Evolutionary conservation across 1,140 invertebrate genomes (phyloP), one percentile per base, ranked within the genome.

Genomic region (Caenorhabditis tropicalis): DNA sequence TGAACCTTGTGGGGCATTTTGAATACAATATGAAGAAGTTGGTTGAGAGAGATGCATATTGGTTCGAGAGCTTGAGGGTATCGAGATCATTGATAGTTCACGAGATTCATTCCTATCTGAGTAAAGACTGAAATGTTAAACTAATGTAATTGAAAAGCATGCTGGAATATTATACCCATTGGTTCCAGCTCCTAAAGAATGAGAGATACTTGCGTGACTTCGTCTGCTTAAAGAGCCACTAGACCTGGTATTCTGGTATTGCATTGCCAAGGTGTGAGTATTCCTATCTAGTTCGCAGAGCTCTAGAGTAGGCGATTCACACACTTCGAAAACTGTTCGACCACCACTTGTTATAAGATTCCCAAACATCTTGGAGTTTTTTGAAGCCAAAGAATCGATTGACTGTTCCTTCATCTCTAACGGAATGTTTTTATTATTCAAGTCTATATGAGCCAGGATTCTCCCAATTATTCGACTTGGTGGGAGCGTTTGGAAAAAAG

Each of bases 221-320:
- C 82, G 29, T 19, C 56, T 3, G 46, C 60, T 65, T 12, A 82
- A 46, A 7, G 51, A 60, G 12, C 82, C 82, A 56, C 82, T 82
- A 7, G 65, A 74, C n/a, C 82, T 70, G 21, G 24, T 82, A 46
- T 70, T 82, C 48, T 85, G 83, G 31, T 85, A 85, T 29, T 60
- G 36, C 53, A 65, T 85, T 12, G 85, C 87, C 21, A 88, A 27
- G n/a, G 79, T 46, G 48, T 88, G 79, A 24, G 82, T 88, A 51
- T 88, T 88, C 48, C 85, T 82, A 51, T 88, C 87, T 43, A 88
- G 56, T n/a, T 86, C 83, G 9, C 65, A 86, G 12, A 43, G 12
- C 5, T 70, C 83, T 6, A 51, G 48, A 12, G 39, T 53, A 7
- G 36, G 31, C n/a, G 79, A 56, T 4, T 82, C 81, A 29, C 51